Evolutionary conservation across 2,113 vertebrate genomes (phyloP), one percentile per base, ranked within the genome.

Genomic region (Puntigrus tetrazona): DNA sequence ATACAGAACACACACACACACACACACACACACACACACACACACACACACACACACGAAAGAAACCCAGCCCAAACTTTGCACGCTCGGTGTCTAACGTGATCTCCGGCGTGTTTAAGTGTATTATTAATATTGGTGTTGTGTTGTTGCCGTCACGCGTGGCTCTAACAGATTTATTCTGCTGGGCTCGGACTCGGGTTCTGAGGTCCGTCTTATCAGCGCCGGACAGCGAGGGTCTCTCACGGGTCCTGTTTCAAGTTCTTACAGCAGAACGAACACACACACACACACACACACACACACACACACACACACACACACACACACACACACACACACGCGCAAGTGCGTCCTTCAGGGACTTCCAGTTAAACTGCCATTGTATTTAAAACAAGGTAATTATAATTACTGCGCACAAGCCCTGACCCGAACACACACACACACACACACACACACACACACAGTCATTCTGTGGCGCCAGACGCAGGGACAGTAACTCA

Each of bases 11-110:
- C 67, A 65, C 81, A 84, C 79, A 52, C 72, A 86, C 88, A 85
- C 77, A 85, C 80, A 38, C 31, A 55, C 67, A 65, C 81, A 84
- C 79, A 52, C 72, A 86, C 88, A 85, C 77, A 85, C 80, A 63
- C 31, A 55, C 67, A 65, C 81, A 84, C 79, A 52, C 72, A 86
- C 88, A 85, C 77, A 85, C 80, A 38, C n/a, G n/a, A n/a, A n/a
- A n/a, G n/a, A n/a, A 72, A n/a, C 11, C 8, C 61, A 18, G 2
- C 7, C 61, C 61, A 31, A 65, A 36, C 47, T n/a, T n/a, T 25
- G 50, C 59, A 31, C 13, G 18, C 29, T 20, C 16, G 4, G 63
- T 36, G 14, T 67, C 11, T 63, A 29, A 29, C 14, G 27, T 63
- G 61, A 63, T 18, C 18, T 20, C 18, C 8, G 4, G 3, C 1